A percentile compares a stretch with the other conserved stretches of the same genome.
Conservation (phyloP, 2,113 vertebrate genomes). For the Callopanchax toddi region DNA sequence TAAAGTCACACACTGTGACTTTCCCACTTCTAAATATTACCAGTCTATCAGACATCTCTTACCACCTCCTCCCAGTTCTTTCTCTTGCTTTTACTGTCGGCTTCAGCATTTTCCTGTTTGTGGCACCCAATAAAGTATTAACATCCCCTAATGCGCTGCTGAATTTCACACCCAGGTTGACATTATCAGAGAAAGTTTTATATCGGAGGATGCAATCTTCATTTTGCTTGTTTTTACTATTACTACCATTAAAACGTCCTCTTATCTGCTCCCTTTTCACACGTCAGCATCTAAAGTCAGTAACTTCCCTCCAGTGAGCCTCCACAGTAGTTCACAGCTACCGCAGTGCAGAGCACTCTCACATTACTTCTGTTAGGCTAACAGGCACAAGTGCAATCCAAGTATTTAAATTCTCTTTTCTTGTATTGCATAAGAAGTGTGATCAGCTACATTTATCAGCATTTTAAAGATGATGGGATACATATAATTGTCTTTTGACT, state of each 20-base stretch:
- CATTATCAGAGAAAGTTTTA: constrained; percentile 51
- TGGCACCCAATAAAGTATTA: constrained; percentile 57
- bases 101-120: constrained; percentile 36
- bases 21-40: constrained; percentile 46
- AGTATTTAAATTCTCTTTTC: not conserved
- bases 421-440: not conserved
- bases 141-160: constrained; percentile 57
- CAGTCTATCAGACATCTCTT: constrained; percentile 24
- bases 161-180: constrained; percentile 70
- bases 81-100: constrained; percentile 27
- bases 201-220: constrained; percentile 37
- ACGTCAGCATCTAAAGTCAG: constrained; percentile 46
- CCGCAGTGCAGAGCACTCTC: constrained; percentile 29
- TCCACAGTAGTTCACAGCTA: constrained; percentile 56
- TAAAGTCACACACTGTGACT: constrained; percentile 69
- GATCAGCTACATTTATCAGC: too few species aligned
- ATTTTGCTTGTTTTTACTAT: constrained; percentile 32
- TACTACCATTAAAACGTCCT: constrained; percentile 32
- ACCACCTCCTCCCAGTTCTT: not conserved
- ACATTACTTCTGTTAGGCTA: constrained; percentile 7
- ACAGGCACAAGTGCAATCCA: not conserved
- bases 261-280: constrained; percentile 65
- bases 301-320: constrained; percentile 29
- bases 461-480: too few species aligned
- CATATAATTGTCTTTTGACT: too few species aligned